A percentile compares a stretch with the other conserved stretches of the same genome.
These are phyloP conservation scores for Scleropages formosus DNA, from an alignment of 2,797 vertebrate genomes.

Conservation along the genomic window DNA sequence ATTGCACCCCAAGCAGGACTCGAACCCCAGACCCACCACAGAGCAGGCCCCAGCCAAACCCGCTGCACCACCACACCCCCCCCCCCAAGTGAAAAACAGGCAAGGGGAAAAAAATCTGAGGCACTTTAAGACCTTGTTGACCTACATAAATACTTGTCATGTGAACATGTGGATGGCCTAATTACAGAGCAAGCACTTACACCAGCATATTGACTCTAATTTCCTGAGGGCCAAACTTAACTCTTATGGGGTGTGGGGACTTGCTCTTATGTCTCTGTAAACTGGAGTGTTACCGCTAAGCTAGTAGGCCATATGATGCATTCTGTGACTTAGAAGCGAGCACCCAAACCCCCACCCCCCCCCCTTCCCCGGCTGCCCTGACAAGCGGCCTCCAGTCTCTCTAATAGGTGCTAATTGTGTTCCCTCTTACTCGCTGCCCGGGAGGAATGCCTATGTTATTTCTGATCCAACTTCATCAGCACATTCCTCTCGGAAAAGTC, in stretches of 20 bases:
- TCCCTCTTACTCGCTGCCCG: slow-evolving; percentile 70
- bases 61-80: no score
- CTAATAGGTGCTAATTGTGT: slow-evolving; percentile 79
- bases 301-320: background rate
- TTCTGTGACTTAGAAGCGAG: background rate
- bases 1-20: no score
- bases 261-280: background rate
- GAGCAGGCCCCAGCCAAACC: no score
- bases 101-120: background rate
- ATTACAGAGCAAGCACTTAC: slow-evolving; percentile 32
- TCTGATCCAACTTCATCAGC: slow-evolving; percentile 64
- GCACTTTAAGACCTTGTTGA: slow-evolving; percentile 31
- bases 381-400: slow-evolving; percentile 66
- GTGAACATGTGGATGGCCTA: slow-evolving; percentile 41
- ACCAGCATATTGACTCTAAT: slow-evolving; percentile 25
- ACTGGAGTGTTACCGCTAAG: background rate
- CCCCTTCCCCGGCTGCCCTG: slow-evolving; percentile 46
- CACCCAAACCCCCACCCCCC: background rate
- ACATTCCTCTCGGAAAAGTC: slow-evolving; percentile 69
- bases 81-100: no score
- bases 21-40: no score
- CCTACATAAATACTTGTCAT: slow-evolving; percentile 43
- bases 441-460: slow-evolving; percentile 78
- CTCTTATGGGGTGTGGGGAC: background rate
- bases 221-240: background rate